Evolutionary conservation across 1,140 invertebrate genomes (phyloP), one percentile per base, ranked within the genome.

Genomic region (Limonius californicus): DNA sequence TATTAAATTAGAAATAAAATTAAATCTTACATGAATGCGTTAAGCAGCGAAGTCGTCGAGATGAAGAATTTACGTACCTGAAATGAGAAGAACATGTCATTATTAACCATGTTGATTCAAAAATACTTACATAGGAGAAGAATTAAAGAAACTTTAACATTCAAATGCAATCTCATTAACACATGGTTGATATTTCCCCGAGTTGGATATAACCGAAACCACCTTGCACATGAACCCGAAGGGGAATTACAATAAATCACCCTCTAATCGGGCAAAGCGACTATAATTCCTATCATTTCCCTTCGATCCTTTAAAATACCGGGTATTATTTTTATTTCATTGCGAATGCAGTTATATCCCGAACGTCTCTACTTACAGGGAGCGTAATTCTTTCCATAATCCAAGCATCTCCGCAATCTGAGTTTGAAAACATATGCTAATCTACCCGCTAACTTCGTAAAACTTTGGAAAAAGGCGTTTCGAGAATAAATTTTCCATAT

Each of bases 401-500:
- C 45, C 45, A 9, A 50, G 45, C 16, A 18, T 50, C 45, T 50
- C 45, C 45, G 20, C 45, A 50, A 50, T 50, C 45, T 50, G 7
- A 19, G 45, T 21, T 50, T 50, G 45, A 50, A 55, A 55, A 55
- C 54, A 32, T 55, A 23, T 55, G 54, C 54, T 55, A 55, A 55
- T 55, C 54, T 55, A 14, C 54, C 14, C 54, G 20, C 27, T 32
- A 32, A 32, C 54, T 55, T 55, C 9, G 54, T 50, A 50, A 16
- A 55, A 55, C 19, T 55, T 55, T 55, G 18, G 54, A 55, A 55
- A 50, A 55, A 55, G 54, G 54, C 54, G 54, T 55, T 55, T 32
- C 54, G 54, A 27, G 54, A 55, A 55, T 55, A 55, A 55, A 55
- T 55, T 55, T 32, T 55, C 54, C 15, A 27, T 55, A 55, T 55